phyloP scores from a whole-genome alignment of 2,888 invertebrate genomes.

The Drosophila pseudotalamancana region DNA sequence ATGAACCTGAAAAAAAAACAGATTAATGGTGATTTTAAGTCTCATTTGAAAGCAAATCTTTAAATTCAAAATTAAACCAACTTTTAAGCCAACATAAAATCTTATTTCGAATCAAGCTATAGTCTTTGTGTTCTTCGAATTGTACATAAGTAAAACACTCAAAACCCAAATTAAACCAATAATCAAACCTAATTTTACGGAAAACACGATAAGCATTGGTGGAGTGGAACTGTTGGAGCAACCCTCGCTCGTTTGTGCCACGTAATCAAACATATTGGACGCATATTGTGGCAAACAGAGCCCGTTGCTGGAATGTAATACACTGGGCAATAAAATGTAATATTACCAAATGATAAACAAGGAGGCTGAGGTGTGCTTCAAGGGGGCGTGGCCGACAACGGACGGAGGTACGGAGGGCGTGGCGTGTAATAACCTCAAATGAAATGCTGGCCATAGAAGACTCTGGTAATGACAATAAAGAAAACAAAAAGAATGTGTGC shows the following conservation, averaged over 20 bases:
- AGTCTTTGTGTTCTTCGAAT: too few relatives aligned
- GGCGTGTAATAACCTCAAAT: constrained; percentile 65
- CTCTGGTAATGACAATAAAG: constrained; percentile 70
- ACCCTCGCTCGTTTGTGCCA: constrained; percentile 40
- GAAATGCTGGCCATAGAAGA: constrained; percentile 44
- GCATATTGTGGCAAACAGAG: constrained; percentile 48
- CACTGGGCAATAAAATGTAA: constrained; percentile 71
- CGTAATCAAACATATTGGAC: constrained; percentile 68
- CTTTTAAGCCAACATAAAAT: too few relatives aligned
- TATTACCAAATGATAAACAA: constrained; percentile 70
- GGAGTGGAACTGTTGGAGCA: constrained; percentile 11
- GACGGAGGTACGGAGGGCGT: not conserved
- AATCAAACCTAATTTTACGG: too few relatives aligned
- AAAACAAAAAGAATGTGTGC: constrained; percentile 13
- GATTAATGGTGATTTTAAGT: not conserved
- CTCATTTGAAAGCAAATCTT: too few relatives aligned
- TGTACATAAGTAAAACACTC: too few relatives aligned
- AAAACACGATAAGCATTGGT: too few relatives aligned
- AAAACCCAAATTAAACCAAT: too few relatives aligned
- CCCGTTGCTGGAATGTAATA: constrained; percentile 40
- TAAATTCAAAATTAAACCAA: too few relatives aligned
- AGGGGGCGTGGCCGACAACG: not conserved
- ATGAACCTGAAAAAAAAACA: too few relatives aligned
- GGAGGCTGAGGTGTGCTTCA: not conserved
- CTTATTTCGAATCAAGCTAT: too few relatives aligned